These are phyloP conservation scores for Okapia johnstoni DNA, from an alignment of 2,113 vertebrate genomes.

Conservation along the genomic window DNA sequence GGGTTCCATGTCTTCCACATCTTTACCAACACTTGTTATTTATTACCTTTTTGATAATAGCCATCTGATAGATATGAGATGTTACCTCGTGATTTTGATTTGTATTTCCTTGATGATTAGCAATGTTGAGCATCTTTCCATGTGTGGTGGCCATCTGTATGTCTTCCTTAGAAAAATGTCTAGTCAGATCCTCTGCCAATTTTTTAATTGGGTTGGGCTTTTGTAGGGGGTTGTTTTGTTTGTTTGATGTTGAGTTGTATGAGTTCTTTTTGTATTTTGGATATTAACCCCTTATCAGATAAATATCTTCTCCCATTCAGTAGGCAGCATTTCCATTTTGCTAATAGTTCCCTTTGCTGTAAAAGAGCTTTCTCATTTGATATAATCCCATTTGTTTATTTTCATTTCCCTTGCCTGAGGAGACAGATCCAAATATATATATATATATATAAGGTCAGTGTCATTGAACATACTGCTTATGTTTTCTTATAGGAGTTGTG, in stretches of 20 bases:
- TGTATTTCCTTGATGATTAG: neutral
- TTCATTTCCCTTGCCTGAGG: neutral
- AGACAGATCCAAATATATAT: neutral
- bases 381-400: neutral
- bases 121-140: neutral
- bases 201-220: neutral
- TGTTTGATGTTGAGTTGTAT: neutral
- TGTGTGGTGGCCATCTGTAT: neutral
- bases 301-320: neutral
- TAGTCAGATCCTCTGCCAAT: neutral
- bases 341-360: neutral
- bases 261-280: neutral
- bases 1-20: neutral
- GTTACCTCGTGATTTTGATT: neutral
- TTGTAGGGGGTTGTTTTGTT: neutral
- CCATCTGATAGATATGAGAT: neutral
- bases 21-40: neutral
- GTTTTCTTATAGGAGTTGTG: neutral
- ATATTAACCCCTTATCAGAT: neutral
- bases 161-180: neutral
- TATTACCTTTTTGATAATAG: neutral
- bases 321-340: neutral
- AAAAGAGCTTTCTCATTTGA: neutral
- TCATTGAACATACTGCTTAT: neutral
- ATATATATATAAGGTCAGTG: neutral